Percentiles rank a stretch among this genome's conserved stretches.
Evolutionary conservation across 2,797 vertebrate species (phyloP).

Genomic region (Brachymystax lenok): DNA sequence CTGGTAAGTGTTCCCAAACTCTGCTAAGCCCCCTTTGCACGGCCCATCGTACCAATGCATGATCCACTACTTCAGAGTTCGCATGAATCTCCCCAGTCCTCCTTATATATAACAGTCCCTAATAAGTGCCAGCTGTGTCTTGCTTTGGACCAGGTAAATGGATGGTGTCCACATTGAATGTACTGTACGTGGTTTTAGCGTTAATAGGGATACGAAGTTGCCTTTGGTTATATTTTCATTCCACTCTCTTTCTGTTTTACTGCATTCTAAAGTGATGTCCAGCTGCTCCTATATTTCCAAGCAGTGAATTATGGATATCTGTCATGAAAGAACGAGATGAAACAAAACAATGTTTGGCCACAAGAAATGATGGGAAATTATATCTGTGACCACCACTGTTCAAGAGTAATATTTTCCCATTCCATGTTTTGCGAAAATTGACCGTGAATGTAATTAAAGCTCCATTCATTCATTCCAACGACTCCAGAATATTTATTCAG

Average conservation of each 20-base stretch:
- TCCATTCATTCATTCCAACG: constrained; percentile 57
- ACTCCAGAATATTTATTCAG: constrained; percentile 68
- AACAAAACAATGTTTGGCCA: constrained; percentile 10
- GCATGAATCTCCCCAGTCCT: constrained; percentile 44
- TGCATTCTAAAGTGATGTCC: constrained; percentile 27
- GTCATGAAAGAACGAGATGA: constrained; percentile 22
- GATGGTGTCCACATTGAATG: constrained; percentile 42
- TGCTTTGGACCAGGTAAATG: constrained; percentile 40
- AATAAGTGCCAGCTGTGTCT: constrained; percentile 56
- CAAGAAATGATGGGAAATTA: neutral
- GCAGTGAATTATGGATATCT: constrained; percentile 27
- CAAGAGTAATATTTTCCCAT: constrained; percentile 53
- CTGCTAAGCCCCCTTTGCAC: constrained; percentile 43
- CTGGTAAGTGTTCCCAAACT: constrained; percentile 62
- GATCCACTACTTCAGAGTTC: constrained; percentile 49
- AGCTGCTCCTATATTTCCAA: constrained; percentile 31
- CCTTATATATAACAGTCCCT: constrained; percentile 32
- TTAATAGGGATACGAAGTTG: constrained; percentile 26
- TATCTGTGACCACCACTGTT: constrained; percentile 10
- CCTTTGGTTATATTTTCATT: constrained; percentile 35
- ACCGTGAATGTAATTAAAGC: constrained; percentile 74
- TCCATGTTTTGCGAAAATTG: constrained; percentile 61
- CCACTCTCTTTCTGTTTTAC: constrained; percentile 24
- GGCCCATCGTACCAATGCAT: constrained; percentile 46
- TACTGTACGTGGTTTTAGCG: constrained; percentile 7